Evolutionary conservation across 1,140 invertebrate genomes (phyloP).

Genomic region (Oryzaephilus surinamensis): DNA sequence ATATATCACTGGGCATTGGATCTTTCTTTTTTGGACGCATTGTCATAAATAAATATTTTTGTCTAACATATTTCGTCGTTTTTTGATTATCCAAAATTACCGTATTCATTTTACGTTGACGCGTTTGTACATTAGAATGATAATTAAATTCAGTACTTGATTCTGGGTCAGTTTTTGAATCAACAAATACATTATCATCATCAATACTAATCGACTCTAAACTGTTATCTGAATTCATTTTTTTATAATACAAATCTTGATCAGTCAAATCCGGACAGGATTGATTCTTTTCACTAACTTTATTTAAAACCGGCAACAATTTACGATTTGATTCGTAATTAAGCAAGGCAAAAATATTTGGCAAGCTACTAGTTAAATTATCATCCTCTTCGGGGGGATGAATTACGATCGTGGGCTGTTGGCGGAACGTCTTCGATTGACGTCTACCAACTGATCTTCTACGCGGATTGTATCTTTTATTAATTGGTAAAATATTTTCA

Average conservation of each 20-base stretch:
- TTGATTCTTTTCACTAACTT: constrained; percentile 21
- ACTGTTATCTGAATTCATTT: no score
- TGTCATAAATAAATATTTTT: background rate
- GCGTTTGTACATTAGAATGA: no score
- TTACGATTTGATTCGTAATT: background rate
- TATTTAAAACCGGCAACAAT: constrained; percentile 9
- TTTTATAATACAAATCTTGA: constrained; percentile 10
- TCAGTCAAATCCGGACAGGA: constrained; percentile 29
- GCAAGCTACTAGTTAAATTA: constrained; percentile 9
- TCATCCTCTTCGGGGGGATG: constrained; percentile 23
- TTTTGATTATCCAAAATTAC: background rate
- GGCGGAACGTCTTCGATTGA: constrained; percentile 21
- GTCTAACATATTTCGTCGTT: background rate
- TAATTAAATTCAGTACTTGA: no score
- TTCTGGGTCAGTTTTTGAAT: no score
- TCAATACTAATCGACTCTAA: background rate
- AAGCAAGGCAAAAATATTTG: constrained; percentile 4
- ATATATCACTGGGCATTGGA: constrained; percentile 18
- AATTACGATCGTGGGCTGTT: constrained; percentile 28
- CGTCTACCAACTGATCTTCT: constrained; percentile 11
- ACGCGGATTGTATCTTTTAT: constrained; percentile 9
- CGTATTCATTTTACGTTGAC: constrained; percentile 7
- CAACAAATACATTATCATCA: background rate
- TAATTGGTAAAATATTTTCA: constrained; percentile 26
- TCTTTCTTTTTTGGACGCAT: constrained; percentile 11